A percentile compares a stretch with the other conserved stretches of the same genome.
Evolutionary conservation across 2,113 vertebrate species (phyloP).

Genomic region (Sakesphorus luctuosus): DNA sequence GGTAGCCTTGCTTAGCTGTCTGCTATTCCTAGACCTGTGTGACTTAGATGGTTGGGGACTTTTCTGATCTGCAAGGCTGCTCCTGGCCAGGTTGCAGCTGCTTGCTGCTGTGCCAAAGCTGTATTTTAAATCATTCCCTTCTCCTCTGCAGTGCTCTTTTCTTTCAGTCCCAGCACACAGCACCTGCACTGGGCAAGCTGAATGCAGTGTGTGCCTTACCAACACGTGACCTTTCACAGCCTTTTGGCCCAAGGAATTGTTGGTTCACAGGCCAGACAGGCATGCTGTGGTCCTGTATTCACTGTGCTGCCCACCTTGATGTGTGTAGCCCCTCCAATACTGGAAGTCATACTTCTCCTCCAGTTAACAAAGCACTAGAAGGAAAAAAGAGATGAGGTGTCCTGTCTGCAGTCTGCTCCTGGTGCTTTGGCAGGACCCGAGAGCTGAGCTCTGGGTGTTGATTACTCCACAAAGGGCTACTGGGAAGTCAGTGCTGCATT

Average conservation of each 20-base stretch:
- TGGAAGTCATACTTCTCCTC: not conserved
- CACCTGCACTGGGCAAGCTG: too few species aligned
- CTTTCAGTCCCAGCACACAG: not conserved
- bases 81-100: not conserved
- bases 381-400: not conserved
- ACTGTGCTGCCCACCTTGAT: fast-evolving
- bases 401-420: not conserved
- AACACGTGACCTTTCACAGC: fast-evolving
- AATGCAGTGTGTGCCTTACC: not conserved
- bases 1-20: not conserved
- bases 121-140: not conserved
- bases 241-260: not conserved
- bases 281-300: fast-evolving
- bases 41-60: fast-evolving
- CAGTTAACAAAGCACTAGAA: not conserved
- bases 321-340: not conserved
- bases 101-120: not conserved
- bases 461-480: not conserved
- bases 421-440: not conserved
- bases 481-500: not conserved
- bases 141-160: not conserved
- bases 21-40: not conserved
- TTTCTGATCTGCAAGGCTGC: not conserved
- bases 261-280: not conserved
- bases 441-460: fast-evolving